phyloP scores from a whole-genome alignment of 2,113 vertebrate genomes.

The Tetrao urogallus region DNA sequence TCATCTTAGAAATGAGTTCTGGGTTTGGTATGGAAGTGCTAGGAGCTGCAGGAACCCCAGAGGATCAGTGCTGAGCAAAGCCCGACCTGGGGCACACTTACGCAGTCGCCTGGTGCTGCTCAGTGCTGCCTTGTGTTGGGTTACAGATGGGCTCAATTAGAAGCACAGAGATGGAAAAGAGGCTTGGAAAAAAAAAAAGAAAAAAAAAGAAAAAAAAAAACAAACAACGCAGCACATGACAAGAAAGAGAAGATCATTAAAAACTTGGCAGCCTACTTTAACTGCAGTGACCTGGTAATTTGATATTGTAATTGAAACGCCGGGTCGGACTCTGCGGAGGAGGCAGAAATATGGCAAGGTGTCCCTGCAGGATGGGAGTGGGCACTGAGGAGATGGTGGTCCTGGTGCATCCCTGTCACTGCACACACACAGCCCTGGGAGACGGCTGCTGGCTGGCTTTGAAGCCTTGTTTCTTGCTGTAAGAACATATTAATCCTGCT shows the following conservation, averaged over 20 bases:
- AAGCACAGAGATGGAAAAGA: slow-evolving; percentile 18
- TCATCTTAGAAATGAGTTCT: slow-evolving; percentile 24
- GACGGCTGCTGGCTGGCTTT: background rate
- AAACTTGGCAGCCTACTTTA: slow-evolving; percentile 67
- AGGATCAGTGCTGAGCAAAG: background rate
- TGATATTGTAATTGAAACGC: slow-evolving; percentile 28
- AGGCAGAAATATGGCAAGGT: background rate
- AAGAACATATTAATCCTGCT: background rate
- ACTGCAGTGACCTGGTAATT: slow-evolving; percentile 47
- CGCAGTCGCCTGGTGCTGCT: background rate
- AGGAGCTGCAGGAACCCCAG: background rate
- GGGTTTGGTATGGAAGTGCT: background rate
- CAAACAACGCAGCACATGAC: background rate
- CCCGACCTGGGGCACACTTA: background rate
- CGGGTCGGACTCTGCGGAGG: background rate
- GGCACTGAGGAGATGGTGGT: no score
- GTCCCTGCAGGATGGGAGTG: background rate
- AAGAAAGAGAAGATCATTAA: slow-evolving; percentile 43
- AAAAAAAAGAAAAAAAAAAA: background rate
- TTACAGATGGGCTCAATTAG: slow-evolving; percentile 45
- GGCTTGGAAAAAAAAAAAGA: background rate
- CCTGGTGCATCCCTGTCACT: background rate
- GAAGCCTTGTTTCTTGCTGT: background rate
- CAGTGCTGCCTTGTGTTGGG: background rate
- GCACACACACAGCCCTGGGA: background rate